Evolutionary conservation across 2,888 invertebrate species (phyloP).

Genomic region (Saturnia japonica): DNA sequence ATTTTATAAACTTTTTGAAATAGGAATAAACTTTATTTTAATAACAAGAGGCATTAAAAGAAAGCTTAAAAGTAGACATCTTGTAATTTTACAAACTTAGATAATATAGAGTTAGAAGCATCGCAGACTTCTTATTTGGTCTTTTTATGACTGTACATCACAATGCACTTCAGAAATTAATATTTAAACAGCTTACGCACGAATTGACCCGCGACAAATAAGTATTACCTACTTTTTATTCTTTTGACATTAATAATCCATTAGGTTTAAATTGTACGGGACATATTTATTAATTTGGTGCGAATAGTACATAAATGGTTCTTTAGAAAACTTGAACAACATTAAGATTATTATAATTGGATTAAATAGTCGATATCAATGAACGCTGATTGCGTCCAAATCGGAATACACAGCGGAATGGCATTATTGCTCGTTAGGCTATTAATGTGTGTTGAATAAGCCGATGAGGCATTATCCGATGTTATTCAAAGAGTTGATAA

Average conservation of each 20-base stretch:
- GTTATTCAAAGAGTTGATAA: neutral
- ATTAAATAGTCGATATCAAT: constrained; percentile 31
- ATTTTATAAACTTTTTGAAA: too few relatives aligned
- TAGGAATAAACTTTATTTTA: too few relatives aligned
- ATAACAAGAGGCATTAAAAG: too few relatives aligned
- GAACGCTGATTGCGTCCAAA: constrained; percentile 29
- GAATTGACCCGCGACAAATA: too few relatives aligned
- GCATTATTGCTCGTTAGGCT: constrained; percentile 19
- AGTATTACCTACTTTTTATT: neutral
- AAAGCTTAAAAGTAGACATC: too few relatives aligned
- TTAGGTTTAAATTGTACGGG: neutral
- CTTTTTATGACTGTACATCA: too few relatives aligned
- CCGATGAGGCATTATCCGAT: neutral
- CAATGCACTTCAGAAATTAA: too few relatives aligned
- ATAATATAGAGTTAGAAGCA: too few relatives aligned
- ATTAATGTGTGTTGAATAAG: neutral
- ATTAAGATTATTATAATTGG: constrained; percentile 23
- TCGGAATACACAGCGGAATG: constrained; percentile 24
- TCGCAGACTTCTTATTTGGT: too few relatives aligned
- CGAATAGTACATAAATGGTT: neutral
- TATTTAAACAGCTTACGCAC: too few relatives aligned
- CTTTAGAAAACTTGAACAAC: neutral
- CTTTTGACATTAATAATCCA: neutral
- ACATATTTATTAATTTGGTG: neutral
- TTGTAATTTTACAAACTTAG: too few relatives aligned